phyloP scores from a whole-genome alignment of 2,797 vertebrate genomes.

The Fundulus diaphanus region DNA sequence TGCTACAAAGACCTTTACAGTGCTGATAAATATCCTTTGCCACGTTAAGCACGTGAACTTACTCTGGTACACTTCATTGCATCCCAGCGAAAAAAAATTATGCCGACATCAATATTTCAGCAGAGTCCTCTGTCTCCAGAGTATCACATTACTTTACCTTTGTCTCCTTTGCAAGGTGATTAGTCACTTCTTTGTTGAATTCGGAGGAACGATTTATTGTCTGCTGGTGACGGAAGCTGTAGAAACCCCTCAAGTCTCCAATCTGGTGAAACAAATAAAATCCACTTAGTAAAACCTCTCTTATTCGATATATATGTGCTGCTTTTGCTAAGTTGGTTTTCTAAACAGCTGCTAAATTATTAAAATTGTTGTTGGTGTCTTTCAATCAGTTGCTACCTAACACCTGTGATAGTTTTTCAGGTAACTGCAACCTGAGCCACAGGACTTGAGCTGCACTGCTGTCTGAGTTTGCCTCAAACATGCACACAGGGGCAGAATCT shows the following conservation, averaged over 20 bases:
- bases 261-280: conserved; percentile 81
- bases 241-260: conserved; percentile 89
- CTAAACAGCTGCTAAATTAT: conserved; percentile 77
- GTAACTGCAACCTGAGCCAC: conserved; percentile 72
- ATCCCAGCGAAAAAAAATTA: conserved; percentile 5
- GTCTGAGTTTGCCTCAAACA: conserved; percentile 35
- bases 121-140: conserved; percentile 49
- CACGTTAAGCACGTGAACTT: not conserved
- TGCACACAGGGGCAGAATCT: conserved; percentile 38
- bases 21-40: not conserved
- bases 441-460: conserved; percentile 44
- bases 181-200: conserved; percentile 86
- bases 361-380: conserved; percentile 60
- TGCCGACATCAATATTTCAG: conserved; percentile 87
- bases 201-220: conserved; percentile 86
- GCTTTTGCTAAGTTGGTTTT: conserved; percentile 22
- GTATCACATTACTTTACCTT: conserved; percentile 88
- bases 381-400: conserved; percentile 72
- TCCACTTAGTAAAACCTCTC: conserved; percentile 7
- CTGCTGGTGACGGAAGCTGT: conserved; percentile 89
- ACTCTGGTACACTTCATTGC: not conserved
- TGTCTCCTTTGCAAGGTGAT: conserved; percentile 89
- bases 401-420: conserved; percentile 79
- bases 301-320: conserved; percentile 14
- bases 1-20: not conserved